Percentiles rank a stretch among this genome's conserved stretches.
phyloP scores from a whole-genome alignment of 30 jellyfish, hydroid and myxozoan species.

The Mastigias papua region DNA sequence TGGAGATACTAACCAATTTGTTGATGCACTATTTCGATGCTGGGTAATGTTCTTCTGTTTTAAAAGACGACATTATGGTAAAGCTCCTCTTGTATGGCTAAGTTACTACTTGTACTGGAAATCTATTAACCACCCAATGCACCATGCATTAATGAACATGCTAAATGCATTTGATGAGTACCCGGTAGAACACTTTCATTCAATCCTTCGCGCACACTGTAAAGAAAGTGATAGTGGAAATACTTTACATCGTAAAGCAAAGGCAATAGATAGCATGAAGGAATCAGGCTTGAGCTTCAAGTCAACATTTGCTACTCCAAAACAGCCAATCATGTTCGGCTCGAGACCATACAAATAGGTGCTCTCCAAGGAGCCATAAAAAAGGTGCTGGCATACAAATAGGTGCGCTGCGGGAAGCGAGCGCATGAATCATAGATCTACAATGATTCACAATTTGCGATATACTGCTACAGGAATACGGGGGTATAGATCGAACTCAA shows the following conservation, averaged over 20 bases:
- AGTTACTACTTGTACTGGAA: no score
- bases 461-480: no score
- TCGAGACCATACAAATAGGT: no score
- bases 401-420: no score
- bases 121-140: constrained; percentile 2
- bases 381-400: no score
- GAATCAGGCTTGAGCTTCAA: not conserved
- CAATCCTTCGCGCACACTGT: not conserved
- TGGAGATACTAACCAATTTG: no score
- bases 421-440: no score
- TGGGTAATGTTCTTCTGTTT: constrained; percentile 51
- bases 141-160: not conserved
- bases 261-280: constrained; percentile 6
- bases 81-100: constrained; percentile 33
- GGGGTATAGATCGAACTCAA: no score
- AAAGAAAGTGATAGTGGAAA: constrained; percentile 1
- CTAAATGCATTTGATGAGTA: constrained; percentile 32
- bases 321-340: no score
- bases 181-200: constrained; percentile 21
- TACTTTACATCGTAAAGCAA: constrained; percentile 3
- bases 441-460: no score
- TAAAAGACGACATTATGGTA: constrained; percentile 38
- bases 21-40: constrained; percentile 13
- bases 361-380: no score
- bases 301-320: constrained; percentile 8